Conservation (phyloP, 2,113 vertebrate genomes). For the Chascanopsetta lugubris region DNA sequence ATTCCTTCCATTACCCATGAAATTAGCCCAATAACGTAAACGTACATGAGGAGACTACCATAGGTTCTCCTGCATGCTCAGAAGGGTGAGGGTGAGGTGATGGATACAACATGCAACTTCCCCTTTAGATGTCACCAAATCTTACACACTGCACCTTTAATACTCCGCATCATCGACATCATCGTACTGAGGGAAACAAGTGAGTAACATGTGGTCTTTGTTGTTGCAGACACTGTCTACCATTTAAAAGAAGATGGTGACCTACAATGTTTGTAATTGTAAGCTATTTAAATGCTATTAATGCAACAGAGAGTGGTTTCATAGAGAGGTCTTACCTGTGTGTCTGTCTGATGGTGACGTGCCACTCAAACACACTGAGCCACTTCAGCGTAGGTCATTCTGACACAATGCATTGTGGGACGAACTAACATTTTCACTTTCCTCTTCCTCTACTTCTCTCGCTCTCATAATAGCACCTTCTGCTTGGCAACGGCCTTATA, state of each 20-base stretch:
- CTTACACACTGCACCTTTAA: too few relatives aligned
- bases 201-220: not conserved
- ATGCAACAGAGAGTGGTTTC: not conserved
- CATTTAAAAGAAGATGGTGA: not conserved
- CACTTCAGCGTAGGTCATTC: constrained; percentile 70
- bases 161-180: too few relatives aligned
- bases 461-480: constrained; percentile 75
- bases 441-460: constrained; percentile 53
- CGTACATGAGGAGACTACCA: too few relatives aligned
- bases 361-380: constrained; percentile 68
- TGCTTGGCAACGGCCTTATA: constrained; percentile 78
- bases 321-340: constrained; percentile 71
- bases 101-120: too few relatives aligned
- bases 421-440: constrained; percentile 57
- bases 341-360: constrained; percentile 71
- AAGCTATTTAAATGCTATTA: not conserved
- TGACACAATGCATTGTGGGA: constrained; percentile 78
- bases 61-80: too few relatives aligned
- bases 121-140: too few relatives aligned
- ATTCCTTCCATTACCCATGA: too few relatives aligned
- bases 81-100: too few relatives aligned
- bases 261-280: not conserved
- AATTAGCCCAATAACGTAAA: too few relatives aligned
- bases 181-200: too few relatives aligned
- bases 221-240: not conserved